Percentiles rank a stretch among this genome's conserved stretches.
Conservation (phyloP, 1,140 invertebrate species). For the Brachionus koreanus region DNA sequence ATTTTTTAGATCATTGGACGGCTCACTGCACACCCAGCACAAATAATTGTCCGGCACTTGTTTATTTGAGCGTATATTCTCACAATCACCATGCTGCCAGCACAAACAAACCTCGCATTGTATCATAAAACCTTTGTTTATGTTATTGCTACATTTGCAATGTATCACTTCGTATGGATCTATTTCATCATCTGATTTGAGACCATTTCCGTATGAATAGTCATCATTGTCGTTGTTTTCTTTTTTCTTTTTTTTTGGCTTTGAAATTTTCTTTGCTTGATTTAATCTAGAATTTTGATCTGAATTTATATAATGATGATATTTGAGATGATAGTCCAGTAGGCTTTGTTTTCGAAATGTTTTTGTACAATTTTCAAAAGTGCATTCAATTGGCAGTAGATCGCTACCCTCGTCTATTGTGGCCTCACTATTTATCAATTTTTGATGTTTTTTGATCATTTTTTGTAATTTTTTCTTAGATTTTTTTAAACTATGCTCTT, state of each 20-base stretch:
- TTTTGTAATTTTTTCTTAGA: slow-evolving; percentile 6
- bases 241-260: slow-evolving; percentile 4
- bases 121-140: slow-evolving; percentile 40
- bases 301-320: slow-evolving; percentile 10
- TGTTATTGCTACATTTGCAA: slow-evolving; percentile 8
- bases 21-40: slow-evolving; percentile 35
- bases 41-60: slow-evolving; percentile 39
- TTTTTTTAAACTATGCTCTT: slow-evolving; percentile 26
- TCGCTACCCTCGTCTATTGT: neutral
- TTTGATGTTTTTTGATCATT: slow-evolving; percentile 11
- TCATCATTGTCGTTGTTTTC: neutral
- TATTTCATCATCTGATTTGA: neutral
- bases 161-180: slow-evolving; percentile 41
- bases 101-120: slow-evolving; percentile 37
- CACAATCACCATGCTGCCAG: slow-evolving; percentile 36
- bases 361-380: slow-evolving; percentile 12
- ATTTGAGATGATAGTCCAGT: slow-evolving; percentile 30
- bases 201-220: neutral
- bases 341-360: slow-evolving; percentile 40
- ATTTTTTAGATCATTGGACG: slow-evolving; percentile 19
- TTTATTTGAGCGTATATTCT: neutral
- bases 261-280: neutral
- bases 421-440: neutral
- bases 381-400: neutral
- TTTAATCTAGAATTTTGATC: neutral